phyloP scores from a whole-genome alignment of 2,113 vertebrate genomes.

The Laticauda laticaudata region DNA sequence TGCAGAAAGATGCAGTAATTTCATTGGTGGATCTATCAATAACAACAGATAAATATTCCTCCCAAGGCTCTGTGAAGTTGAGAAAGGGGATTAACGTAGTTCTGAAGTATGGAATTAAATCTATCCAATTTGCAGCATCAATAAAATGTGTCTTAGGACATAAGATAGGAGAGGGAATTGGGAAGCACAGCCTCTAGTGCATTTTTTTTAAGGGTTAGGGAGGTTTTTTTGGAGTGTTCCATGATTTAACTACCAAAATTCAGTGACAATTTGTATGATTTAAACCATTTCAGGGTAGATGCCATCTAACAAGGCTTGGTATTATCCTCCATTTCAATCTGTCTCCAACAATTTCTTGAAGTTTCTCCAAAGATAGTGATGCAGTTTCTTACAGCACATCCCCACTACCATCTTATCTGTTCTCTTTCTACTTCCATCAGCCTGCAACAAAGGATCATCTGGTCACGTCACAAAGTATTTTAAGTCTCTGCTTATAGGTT shows the following conservation, averaged over 20 bases:
- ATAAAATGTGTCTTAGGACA: background rate
- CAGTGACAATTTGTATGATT: background rate
- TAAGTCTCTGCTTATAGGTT: background rate
- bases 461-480: background rate
- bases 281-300: background rate
- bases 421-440: background rate
- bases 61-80: background rate
- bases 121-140: background rate
- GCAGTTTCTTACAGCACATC: background rate
- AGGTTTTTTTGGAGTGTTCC: background rate
- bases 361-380: background rate
- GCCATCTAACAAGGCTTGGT: background rate
- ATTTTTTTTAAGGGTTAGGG: background rate
- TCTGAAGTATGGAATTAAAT: background rate
- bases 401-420: background rate
- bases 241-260: background rate
- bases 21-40: constrained; percentile 10
- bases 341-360: background rate
- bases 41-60: background rate
- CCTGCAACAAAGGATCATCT: background rate
- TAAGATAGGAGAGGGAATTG: background rate
- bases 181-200: background rate
- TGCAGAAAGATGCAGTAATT: constrained; percentile 9
- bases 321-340: background rate
- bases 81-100: background rate